phyloP scores from a whole-genome alignment of 2,113 vertebrate species.

The Saguinus imperator region DNA sequence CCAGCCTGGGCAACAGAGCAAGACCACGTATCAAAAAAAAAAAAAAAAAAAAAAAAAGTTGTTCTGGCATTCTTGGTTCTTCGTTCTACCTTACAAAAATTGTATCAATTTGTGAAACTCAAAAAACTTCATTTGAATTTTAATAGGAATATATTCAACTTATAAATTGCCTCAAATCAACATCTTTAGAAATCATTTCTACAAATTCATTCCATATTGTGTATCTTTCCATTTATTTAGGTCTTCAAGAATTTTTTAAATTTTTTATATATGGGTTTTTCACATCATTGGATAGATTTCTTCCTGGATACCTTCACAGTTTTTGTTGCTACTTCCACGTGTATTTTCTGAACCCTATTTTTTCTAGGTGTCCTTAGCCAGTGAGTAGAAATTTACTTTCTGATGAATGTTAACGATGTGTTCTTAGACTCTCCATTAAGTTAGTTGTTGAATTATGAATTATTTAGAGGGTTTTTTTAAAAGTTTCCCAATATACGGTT shows the following conservation, averaged over 20 bases:
- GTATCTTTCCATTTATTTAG: background rate
- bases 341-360: background rate
- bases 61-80: background rate
- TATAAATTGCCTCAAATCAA: background rate
- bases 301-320: background rate
- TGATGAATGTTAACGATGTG: background rate
- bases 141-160: background rate
- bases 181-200: background rate
- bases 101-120: background rate
- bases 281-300: background rate
- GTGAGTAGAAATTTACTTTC: constrained; percentile 4
- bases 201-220: background rate
- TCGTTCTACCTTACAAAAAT: background rate
- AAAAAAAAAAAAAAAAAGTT: background rate
- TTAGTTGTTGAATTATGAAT: background rate
- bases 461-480: background rate
- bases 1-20: no score
- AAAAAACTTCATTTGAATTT: constrained; percentile 25
- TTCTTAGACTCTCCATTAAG: background rate
- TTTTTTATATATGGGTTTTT: background rate
- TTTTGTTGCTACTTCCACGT: background rate
- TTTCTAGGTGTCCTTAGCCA: background rate
- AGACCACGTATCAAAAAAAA: no score
- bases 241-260: background rate
- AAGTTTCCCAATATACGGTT: background rate